Base-by-base conservation (phyloP, 2,888 invertebrate genomes). In the Diarsia mendica region DNA sequence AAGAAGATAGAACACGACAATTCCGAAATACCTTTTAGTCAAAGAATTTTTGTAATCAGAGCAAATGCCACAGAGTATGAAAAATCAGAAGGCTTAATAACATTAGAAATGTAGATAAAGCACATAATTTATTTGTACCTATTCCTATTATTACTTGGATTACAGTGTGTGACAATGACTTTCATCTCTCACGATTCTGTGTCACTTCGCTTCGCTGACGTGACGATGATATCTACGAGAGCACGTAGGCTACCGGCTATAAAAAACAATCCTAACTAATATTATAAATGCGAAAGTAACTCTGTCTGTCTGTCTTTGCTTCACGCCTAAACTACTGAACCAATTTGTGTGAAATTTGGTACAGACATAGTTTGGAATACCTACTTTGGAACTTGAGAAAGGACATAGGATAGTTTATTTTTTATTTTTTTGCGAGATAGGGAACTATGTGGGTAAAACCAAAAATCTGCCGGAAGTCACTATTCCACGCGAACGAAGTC, bases 151-250 rank as follows among this genome's bases (percentile, higher is more conserved):
- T 87, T 87, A 87, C 67, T 77, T 66, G 73, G 77, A 72, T 85
- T 87, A 87, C 80, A 67, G 65, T 81, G 81, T 88, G 89, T 88
- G 90, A 92, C 92, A 92, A 91, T 90, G 89, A 91, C 92, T 94
- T 94, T 94, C 93, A 90, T 93, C 92, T 94, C 93, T 92, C 93
- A 94, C 92, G 92, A 91, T 85, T 90, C 84, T 90, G 82, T 88
- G 88, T 90, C 90, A 89, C 84, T 88, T 84, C 81, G 83, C 81
- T 83, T 68, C 82, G 85, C 80, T 82, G 79, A 84, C 83, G 81
- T 86, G 87, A 88, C 84, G 85, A 88, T 87, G 79, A 88, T 90
- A 90, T 85, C 80, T 87, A 87, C 83, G 82, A 76, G 77, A 73
- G 82, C 84, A 85, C 79, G 80, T 84, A 85, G 78, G 80, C 77